A percentile compares a stretch with the other conserved stretches of the same genome.
phyloP scores from a whole-genome alignment of 2,113 vertebrate species.

The Lichenostomus cassidix region DNA sequence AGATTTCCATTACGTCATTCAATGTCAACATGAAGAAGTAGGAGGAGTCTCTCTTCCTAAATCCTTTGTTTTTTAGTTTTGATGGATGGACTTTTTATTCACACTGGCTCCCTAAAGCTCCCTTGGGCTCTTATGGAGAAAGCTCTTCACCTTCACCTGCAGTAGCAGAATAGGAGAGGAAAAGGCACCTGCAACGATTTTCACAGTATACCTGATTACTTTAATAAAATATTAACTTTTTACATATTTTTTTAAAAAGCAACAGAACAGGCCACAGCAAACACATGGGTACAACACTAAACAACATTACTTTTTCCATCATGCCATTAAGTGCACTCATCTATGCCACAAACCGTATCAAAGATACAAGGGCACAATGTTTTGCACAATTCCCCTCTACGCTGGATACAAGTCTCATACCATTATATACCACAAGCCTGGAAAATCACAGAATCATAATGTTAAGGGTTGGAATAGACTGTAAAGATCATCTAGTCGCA shows the following conservation, averaged over 20 bases:
- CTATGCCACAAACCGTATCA: not conserved
- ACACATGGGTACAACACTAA: not conserved
- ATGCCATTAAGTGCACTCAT: not conserved
- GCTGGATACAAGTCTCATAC: rapidly evolving
- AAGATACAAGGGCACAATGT: not conserved
- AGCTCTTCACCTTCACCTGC: not conserved
- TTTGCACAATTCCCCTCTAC: not conserved
- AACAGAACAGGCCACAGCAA: not conserved
- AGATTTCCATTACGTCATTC: not conserved
- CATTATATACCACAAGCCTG: not conserved
- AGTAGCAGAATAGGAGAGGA: not conserved
- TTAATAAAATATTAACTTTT: not conserved
- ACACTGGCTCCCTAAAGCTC: not conserved
- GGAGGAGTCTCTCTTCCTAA: not conserved
- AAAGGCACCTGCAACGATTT: not conserved
- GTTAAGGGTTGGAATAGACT: not conserved
- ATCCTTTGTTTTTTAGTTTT: not conserved
- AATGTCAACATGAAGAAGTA: not conserved
- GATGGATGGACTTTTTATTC: not conserved
- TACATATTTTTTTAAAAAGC: not conserved
- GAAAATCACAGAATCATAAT: not conserved
- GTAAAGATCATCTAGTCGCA: not conserved
- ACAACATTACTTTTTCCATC: not conserved
- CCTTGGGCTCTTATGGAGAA: not conserved
- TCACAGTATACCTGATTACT: not conserved